Evolutionary conservation across 2,888 invertebrate species (phyloP).

Genomic region (Pristionchus fissidentatus): DNA sequence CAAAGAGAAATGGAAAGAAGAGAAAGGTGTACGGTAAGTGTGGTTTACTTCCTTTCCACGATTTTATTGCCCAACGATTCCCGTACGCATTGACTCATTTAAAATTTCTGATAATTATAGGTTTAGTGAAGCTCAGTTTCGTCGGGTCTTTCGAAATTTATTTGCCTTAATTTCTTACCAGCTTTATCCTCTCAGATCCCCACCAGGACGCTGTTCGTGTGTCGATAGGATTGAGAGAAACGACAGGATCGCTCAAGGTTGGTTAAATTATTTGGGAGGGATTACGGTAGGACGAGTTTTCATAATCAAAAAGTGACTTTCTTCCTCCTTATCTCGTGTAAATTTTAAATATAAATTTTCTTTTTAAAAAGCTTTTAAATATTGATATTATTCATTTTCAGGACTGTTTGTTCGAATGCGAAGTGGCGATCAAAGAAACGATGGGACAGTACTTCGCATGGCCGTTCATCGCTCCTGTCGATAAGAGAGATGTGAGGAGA

Average conservation of each 20-base stretch:
- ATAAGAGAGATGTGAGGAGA: slow-evolving; percentile 56
- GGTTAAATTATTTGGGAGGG: neutral
- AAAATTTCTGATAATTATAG: too few relatives aligned
- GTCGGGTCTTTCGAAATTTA: too few relatives aligned
- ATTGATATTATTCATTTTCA: neutral
- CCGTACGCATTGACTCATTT: too few relatives aligned
- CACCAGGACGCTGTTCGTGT: neutral
- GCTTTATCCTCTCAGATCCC: neutral
- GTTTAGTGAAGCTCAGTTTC: too few relatives aligned
- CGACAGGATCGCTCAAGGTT: slow-evolving; percentile 30
- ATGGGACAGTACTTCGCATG: slow-evolving; percentile 62
- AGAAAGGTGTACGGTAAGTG: slow-evolving; percentile 9
- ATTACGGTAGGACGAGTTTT: too few relatives aligned
- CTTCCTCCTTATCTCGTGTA: too few relatives aligned
- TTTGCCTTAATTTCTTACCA: too few relatives aligned
- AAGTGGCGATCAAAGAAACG: slow-evolving; percentile 58
- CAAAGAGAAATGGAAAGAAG: slow-evolving; percentile 7
- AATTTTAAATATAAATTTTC: neutral
- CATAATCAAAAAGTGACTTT: too few relatives aligned
- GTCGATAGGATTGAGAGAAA: slow-evolving; percentile 45
- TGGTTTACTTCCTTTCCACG: neutral
- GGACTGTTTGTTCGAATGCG: slow-evolving; percentile 49
- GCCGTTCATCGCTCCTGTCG: slow-evolving; percentile 66
- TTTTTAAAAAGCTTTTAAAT: neutral
- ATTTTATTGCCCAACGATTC: neutral